Percentiles rank a stretch among this genome's conserved stretches.
Conservation (phyloP, 2,888 invertebrate genomes). For the Nysson spinosus region DNA sequence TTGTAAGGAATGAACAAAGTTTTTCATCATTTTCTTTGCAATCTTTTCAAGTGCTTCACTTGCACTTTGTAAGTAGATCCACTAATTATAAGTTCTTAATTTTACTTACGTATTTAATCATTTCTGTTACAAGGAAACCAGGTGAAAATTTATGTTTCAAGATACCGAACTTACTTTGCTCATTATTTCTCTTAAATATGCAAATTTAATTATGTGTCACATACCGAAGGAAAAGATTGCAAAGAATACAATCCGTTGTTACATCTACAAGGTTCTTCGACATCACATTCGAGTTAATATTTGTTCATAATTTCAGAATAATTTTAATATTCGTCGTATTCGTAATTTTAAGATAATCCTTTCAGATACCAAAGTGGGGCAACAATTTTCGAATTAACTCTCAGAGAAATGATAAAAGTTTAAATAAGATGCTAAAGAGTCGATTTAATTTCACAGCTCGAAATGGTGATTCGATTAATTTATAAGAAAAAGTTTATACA, state of each 20-base stretch:
- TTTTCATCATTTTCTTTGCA: conserved; percentile 27
- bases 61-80: not conserved
- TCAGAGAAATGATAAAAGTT: no score
- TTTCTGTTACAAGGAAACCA: not conserved
- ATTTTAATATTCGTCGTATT: no score
- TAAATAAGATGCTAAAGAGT: no score
- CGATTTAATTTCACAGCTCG: no score
- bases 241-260: conserved; percentile 18
- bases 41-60: conserved; percentile 4
- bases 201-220: no score
- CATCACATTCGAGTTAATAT: not conserved
- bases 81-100: not conserved
- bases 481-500: no score
- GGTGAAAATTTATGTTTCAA: not conserved
- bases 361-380: no score
- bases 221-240: conserved; percentile 10
- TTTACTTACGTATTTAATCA: not conserved
- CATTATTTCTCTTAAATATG: not conserved
- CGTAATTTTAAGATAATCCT: no score
- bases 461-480: no score
- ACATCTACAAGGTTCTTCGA: conserved; percentile 14
- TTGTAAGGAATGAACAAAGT: conserved; percentile 29
- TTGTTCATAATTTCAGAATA: no score
- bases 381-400: no score
- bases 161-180: not conserved